These are phyloP conservation scores for Chlorops oryzae DNA, from an alignment of 1,140 invertebrate species.

Conservation along the genomic window DNA sequence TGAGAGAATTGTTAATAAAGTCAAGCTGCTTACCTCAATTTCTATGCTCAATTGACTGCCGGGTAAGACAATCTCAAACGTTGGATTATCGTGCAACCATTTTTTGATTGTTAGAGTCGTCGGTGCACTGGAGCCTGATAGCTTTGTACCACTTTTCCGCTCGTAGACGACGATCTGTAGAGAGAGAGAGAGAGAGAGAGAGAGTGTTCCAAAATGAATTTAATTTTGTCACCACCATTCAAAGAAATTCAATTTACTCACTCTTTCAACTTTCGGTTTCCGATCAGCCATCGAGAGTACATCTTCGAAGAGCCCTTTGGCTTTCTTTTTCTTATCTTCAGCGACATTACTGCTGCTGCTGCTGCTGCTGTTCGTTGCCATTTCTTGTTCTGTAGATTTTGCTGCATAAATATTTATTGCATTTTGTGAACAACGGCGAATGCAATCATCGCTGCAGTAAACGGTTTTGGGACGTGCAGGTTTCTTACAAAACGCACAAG, in stretches of 20 bases:
- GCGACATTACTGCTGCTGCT: not conserved
- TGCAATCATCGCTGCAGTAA: constrained; percentile 85
- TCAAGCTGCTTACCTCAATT: constrained; percentile 48
- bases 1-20: too few relatives aligned
- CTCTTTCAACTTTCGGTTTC: constrained; percentile 50
- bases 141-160: constrained; percentile 63
- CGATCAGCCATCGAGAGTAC: constrained; percentile 31
- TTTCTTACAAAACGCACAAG: constrained; percentile 68
- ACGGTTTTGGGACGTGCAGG: constrained; percentile 62
- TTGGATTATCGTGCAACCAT: constrained; percentile 81
- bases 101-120: constrained; percentile 67
- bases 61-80: constrained; percentile 72
- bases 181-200: not conserved
- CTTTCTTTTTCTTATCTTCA: constrained; percentile 35
- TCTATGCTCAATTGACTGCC: constrained; percentile 51
- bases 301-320: constrained; percentile 41
- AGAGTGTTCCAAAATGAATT: not conserved
- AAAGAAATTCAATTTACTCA: constrained; percentile 36
- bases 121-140: constrained; percentile 72
- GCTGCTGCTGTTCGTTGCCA: constrained; percentile 5
- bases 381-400: constrained; percentile 17
- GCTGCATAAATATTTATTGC: constrained; percentile 54
- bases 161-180: constrained; percentile 70
- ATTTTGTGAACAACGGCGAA: constrained; percentile 74
- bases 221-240: not conserved